phyloP scores from a whole-genome alignment of 2,797 vertebrate species.

The Scomberomorus guttatus region DNA sequence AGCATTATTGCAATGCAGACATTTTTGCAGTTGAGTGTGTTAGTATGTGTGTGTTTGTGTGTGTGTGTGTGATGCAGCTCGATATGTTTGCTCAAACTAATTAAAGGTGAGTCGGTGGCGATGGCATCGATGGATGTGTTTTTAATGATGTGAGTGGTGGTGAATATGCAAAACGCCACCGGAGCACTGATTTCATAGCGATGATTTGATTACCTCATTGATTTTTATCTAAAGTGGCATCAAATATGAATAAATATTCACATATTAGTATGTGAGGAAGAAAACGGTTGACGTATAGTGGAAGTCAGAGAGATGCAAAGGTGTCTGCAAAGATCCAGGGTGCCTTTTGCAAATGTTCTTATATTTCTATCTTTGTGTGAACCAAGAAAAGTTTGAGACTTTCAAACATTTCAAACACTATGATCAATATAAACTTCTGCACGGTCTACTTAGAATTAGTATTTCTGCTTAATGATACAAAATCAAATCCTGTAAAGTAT shows the following conservation, averaged over 20 bases:
- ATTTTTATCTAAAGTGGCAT: constrained; percentile 82
- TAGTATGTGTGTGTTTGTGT: constrained; percentile 59
- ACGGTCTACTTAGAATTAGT: no score
- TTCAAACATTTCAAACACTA: not conserved
- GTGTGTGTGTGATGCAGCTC: constrained; percentile 62
- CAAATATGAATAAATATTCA: constrained; percentile 87
- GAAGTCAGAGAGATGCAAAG: constrained; percentile 51
- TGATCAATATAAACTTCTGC: not conserved
- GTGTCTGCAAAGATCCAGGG: constrained; percentile 41
- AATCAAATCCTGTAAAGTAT: no score
- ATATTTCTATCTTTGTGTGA: not conserved
- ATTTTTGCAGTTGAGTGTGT: constrained; percentile 34
- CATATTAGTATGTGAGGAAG: constrained; percentile 71
- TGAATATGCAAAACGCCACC: constrained; percentile 84
- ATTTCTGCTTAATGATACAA: no score
- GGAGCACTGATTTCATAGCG: constrained; percentile 59
- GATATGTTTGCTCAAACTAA: constrained; percentile 87
- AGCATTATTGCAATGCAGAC: constrained; percentile 72
- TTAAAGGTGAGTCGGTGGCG: constrained; percentile 76
- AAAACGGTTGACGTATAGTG: constrained; percentile 43
- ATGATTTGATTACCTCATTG: constrained; percentile 86
- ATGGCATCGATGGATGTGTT: constrained; percentile 83
- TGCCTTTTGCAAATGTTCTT: not conserved
- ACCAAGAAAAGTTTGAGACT: constrained; percentile 22
- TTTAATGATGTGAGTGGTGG: constrained; percentile 85